These are phyloP conservation scores for Sinohyriopsis cumingii DNA, from an alignment of 2,888 invertebrate genomes.

Conservation along the genomic window DNA sequence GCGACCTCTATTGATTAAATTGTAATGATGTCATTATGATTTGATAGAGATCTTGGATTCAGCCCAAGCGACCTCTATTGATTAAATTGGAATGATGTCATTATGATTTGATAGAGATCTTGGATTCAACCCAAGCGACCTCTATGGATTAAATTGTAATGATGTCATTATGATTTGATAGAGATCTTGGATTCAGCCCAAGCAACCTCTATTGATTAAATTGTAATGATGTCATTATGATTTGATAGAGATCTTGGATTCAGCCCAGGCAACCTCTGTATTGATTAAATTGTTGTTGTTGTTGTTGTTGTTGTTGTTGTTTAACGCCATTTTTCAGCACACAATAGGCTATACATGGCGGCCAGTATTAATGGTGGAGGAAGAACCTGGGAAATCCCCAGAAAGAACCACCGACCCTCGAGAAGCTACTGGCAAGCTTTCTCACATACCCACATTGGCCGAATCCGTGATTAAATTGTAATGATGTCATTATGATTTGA, in stretches of 20 bases:
- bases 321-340: too few species aligned
- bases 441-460: too few species aligned
- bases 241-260: conserved; percentile 54
- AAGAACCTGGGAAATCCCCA: too few species aligned
- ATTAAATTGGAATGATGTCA: too few species aligned
- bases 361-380: too few species aligned
- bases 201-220: conserved; percentile 27
- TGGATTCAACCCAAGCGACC: conserved; percentile 49
- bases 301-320: too few species aligned
- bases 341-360: too few species aligned
- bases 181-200: conserved; percentile 55
- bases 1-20: conserved; percentile 27
- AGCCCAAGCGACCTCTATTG: conserved; percentile 39
- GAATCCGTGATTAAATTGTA: too few species aligned
- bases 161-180: conserved; percentile 22
- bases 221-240: neutral
- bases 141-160: conserved; percentile 6
- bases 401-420: too few species aligned
- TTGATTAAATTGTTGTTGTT: too few species aligned
- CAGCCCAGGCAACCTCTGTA: conserved; percentile 40
- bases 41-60: conserved; percentile 55
- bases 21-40: conserved; percentile 1
- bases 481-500: too few species aligned
- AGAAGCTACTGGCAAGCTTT: too few species aligned
- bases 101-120: conserved; percentile 46